These are phyloP conservation scores for Petrolisthes cinctipes DNA, from an alignment of 2,888 invertebrate species.

Conservation along the genomic window DNA sequence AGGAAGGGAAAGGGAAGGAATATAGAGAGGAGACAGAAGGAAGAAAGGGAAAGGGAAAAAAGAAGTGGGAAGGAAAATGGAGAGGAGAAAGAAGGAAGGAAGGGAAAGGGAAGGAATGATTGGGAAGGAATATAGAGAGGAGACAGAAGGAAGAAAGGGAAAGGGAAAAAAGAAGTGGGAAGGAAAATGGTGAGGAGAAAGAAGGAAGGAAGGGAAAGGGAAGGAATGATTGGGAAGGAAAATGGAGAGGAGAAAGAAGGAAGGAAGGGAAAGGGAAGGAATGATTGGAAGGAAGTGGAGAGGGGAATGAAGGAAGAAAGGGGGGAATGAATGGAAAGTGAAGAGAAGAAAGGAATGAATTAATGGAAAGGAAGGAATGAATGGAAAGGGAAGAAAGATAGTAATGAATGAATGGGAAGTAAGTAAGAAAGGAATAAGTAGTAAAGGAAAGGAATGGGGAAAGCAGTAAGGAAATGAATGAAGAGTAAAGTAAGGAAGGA, in stretches of 20 bases:
- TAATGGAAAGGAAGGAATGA: neutral
- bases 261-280: neutral
- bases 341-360: neutral
- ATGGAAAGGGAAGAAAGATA: neutral
- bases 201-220: neutral
- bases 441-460: neutral
- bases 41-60: neutral
- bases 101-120: neutral
- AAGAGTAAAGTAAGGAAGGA: neutral
- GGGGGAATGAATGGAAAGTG: neutral
- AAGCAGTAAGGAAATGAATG: neutral
- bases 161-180: neutral
- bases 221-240: too few relatives aligned
- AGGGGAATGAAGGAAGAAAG: neutral
- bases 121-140: too few relatives aligned
- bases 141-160: neutral
- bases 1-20: neutral
- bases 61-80: neutral
- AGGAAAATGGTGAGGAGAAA: neutral
- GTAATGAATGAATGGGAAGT: neutral
- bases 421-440: neutral
- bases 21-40: too few relatives aligned
- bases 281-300: neutral
- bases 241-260: neutral
- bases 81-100: neutral